Evolutionary conservation across 2,113 vertebrate species (phyloP).

Genomic region (Pogona vitticeps): DNA sequence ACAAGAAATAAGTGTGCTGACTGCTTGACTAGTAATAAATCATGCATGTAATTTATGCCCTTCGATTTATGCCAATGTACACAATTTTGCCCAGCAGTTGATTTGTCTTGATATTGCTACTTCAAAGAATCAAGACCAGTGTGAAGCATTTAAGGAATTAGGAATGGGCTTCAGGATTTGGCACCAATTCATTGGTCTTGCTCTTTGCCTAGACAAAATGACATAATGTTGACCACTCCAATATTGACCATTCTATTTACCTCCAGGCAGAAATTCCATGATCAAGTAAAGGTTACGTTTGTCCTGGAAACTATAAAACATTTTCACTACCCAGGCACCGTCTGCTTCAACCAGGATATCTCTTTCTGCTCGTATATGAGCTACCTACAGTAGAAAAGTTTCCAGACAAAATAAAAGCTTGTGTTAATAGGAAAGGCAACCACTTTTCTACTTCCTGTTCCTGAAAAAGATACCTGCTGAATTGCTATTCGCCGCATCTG

Average conservation of each 20-base stretch:
- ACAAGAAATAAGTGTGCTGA: too few relatives aligned
- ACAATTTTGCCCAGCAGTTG: too few relatives aligned
- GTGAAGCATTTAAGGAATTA: not conserved
- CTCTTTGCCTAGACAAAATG: not conserved
- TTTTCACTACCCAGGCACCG: conserved; percentile 98
- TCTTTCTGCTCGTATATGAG: conserved; percentile 95
- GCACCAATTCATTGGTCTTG: not conserved
- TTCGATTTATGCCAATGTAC: too few relatives aligned
- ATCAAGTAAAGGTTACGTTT: conserved; percentile 98
- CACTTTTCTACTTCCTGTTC: not conserved
- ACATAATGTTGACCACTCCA: not conserved
- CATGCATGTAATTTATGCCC: too few relatives aligned
- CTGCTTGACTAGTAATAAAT: too few relatives aligned
- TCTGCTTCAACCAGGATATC: conserved; percentile 98
- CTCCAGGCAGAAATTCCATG: conserved; percentile 99
- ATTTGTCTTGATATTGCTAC: not conserved
- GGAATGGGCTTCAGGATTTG: not conserved
- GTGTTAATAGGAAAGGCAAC: not conserved
- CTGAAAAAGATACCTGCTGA: not conserved
- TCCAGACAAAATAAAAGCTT: not conserved
- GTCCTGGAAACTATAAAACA: conserved; percentile 99
- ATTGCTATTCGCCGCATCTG: not conserved
- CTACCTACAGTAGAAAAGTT: conserved; percentile 78
- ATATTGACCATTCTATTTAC: conserved; percentile 59
- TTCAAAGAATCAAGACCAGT: not conserved